Evolutionary conservation across 2,888 invertebrate species (phyloP).

Genomic region (Bellardia pandia): DNA sequence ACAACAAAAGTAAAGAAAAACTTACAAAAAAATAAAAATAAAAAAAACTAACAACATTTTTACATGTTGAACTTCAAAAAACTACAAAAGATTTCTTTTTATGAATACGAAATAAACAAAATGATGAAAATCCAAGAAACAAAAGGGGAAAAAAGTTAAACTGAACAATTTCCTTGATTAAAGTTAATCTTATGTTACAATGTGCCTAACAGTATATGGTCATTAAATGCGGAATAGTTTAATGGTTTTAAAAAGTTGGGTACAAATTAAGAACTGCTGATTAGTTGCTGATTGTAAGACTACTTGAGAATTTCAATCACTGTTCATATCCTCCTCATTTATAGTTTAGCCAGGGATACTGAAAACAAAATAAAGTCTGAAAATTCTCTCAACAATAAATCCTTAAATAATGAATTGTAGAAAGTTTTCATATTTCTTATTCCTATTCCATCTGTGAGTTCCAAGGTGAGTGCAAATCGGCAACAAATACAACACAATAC

Average conservation of each 20-base stretch:
- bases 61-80: slow-evolving; percentile 57
- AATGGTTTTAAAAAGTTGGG: neutral
- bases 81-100: slow-evolving; percentile 31
- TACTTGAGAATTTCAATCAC: too few species aligned
- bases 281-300: too few species aligned
- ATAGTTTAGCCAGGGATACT: too few species aligned
- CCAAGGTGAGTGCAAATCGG: too few species aligned
- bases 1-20: slow-evolving; percentile 4
- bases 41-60: slow-evolving; percentile 21
- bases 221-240: neutral
- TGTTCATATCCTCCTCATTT: too few species aligned
- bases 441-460: too few species aligned
- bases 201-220: slow-evolving; percentile 39
- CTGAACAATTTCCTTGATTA: slow-evolving; percentile 70
- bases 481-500: too few species aligned
- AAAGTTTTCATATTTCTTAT: too few species aligned
- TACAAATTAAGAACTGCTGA: too few species aligned
- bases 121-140: slow-evolving; percentile 4
- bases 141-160: slow-evolving; percentile 39
- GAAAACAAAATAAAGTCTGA: too few species aligned
- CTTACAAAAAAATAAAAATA: neutral
- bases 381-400: too few species aligned
- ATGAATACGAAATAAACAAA: slow-evolving; percentile 31
- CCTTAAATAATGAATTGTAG: too few species aligned
- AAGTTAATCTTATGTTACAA: slow-evolving; percentile 68